These are phyloP conservation scores for Pogonognathellus flavescens DNA, from an alignment of 1,140 invertebrate genomes.

Conservation along the genomic window DNA sequence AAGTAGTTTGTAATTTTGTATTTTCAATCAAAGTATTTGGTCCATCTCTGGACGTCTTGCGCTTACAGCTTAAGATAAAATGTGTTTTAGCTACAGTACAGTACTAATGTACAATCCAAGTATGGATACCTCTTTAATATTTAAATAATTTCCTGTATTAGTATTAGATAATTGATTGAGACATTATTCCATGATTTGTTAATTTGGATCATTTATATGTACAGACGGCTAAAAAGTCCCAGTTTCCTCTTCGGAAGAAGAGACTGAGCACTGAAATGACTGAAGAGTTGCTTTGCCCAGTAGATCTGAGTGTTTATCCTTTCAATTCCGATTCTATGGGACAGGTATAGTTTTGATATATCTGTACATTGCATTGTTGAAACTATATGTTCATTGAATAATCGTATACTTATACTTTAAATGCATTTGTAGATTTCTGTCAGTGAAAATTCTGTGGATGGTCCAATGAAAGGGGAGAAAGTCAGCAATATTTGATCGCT, in stretches of 20 bases:
- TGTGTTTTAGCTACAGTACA: too few species aligned
- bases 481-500: slow-evolving; percentile 47
- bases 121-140: too few species aligned
- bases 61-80: too few species aligned
- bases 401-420: not conserved
- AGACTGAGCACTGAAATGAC: slow-evolving; percentile 61
- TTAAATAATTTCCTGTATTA: too few species aligned
- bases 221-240: slow-evolving; percentile 58
- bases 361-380: not conserved
- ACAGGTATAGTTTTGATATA: slow-evolving; percentile 44
- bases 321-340: slow-evolving; percentile 56
- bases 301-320: slow-evolving; percentile 62
- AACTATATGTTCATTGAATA: not conserved
- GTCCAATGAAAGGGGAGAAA: slow-evolving; percentile 30
- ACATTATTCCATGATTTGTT: not conserved
- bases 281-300: slow-evolving; percentile 65
- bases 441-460: slow-evolving; percentile 1
- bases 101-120: too few species aligned
- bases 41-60: too few species aligned
- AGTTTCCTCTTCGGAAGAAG: slow-evolving; percentile 66
- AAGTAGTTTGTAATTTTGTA: too few species aligned
- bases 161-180: too few species aligned
- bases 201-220: slow-evolving; percentile 25
- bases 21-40: too few species aligned
- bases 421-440: slow-evolving; percentile 2